Evolutionary conservation across 2,888 invertebrate genomes (phyloP).

Genomic region (Leuctra nigra): DNA sequence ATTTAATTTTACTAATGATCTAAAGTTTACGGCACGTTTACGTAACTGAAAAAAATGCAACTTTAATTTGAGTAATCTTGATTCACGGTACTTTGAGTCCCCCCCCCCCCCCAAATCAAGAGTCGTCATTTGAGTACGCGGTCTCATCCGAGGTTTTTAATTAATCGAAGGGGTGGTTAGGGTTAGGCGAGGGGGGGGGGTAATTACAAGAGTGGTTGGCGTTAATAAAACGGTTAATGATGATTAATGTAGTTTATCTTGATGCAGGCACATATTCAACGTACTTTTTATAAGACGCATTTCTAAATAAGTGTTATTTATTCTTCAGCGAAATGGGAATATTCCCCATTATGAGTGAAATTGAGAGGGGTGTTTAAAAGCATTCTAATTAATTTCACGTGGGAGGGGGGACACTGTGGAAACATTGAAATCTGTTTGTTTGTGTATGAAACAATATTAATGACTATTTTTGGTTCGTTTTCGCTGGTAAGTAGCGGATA

Average conservation of each 20-base stretch:
- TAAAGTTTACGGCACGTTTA: too few relatives aligned
- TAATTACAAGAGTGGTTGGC: not conserved
- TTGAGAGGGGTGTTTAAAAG: constrained; percentile 17
- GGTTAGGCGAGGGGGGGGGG: not conserved
- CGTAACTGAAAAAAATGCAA: too few relatives aligned
- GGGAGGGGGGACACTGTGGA: constrained; percentile 9
- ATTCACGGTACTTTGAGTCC: too few relatives aligned
- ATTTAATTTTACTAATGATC: too few relatives aligned
- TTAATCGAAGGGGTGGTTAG: not conserved
- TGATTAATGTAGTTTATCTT: constrained; percentile 9
- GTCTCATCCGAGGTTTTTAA: not conserved
- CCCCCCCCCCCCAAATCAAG: too few relatives aligned
- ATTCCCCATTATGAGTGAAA: not conserved
- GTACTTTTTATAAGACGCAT: too few relatives aligned
- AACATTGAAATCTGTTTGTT: constrained; percentile 13
- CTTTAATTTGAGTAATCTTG: too few relatives aligned
- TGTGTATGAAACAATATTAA: constrained; percentile 19
- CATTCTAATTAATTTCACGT: constrained; percentile 24
- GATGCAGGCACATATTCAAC: constrained; percentile 1
- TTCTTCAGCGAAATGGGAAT: too few relatives aligned
- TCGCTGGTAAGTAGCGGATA: too few relatives aligned
- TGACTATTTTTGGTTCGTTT: too few relatives aligned
- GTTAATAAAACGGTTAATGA: constrained; percentile 8
- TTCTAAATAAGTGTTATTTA: too few relatives aligned
- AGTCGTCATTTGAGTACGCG: too few relatives aligned